Evolutionary conservation across 2,113 vertebrate genomes (phyloP).

Genomic region (Connochaetes taurinus): DNA sequence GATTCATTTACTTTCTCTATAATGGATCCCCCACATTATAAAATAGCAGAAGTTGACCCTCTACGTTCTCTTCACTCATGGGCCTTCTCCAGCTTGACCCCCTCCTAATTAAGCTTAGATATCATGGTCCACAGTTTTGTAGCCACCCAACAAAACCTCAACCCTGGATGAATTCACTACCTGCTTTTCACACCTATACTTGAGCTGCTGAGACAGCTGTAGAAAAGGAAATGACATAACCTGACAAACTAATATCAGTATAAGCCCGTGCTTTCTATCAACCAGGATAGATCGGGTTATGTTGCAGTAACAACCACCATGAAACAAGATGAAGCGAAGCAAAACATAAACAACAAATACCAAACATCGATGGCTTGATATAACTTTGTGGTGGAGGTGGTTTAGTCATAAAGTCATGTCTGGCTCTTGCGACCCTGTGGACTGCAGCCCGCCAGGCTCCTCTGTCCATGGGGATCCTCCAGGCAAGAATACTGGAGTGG

Average conservation of each 20-base stretch:
- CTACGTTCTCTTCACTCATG: not conserved
- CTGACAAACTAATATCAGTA: not conserved
- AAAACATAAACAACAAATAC: not conserved
- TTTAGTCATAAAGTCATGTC: not conserved
- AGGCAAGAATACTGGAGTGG: not conserved
- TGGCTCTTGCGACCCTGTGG: rapidly evolving
- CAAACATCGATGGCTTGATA: not conserved
- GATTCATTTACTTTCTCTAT: not conserved
- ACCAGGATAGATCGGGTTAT: not conserved
- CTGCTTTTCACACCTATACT: not conserved
- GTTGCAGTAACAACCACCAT: not conserved
- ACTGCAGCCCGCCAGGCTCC: not conserved
- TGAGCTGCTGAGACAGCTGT: not conserved
- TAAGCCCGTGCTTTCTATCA: not conserved
- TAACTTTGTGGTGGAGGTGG: not conserved
- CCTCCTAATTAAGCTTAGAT: not conserved
- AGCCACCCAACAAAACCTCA: not conserved
- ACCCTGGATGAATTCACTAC: not conserved
- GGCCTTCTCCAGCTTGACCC: not conserved
- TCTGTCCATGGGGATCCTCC: not conserved
- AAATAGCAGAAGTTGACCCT: not conserved
- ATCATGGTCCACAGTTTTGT: not conserved
- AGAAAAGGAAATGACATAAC: not conserved
- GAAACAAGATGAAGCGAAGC: not conserved
- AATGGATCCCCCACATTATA: not conserved